A percentile compares a stretch with the other conserved stretches of the same genome.
These are phyloP conservation scores for Nephrotoma appendiculata DNA, from an alignment of 2,888 invertebrate genomes.

Conservation along the genomic window DNA sequence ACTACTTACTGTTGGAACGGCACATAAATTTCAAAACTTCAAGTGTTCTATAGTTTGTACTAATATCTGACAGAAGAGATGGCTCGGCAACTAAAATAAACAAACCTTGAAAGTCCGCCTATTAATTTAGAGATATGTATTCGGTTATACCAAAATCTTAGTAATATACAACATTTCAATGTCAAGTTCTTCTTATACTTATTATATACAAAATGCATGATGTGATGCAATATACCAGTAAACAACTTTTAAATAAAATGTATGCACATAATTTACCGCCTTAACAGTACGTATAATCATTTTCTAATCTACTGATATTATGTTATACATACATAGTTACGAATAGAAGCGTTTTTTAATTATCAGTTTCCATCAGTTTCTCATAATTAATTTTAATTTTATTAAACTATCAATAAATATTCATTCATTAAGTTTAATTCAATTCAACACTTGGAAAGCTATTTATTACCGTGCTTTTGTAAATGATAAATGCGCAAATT, in stretches of 20 bases:
- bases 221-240: no score
- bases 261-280: neutral
- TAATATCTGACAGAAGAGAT: no score
- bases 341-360: neutral
- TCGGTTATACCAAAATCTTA: neutral
- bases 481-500: no score
- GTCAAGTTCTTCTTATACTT: no score
- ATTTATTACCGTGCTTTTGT: neutral
- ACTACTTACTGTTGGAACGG: no score
- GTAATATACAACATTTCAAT: no score
- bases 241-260: no score
- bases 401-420: neutral
- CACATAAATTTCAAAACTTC: no score
- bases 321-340: neutral
- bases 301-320: neutral
- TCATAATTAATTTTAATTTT: neutral
- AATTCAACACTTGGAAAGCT: neutral
- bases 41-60: no score
- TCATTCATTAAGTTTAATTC: neutral
- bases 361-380: neutral
- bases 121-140: neutral
- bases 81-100: no score
- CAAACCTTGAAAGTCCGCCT: no score
- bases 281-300: neutral
- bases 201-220: no score